These are phyloP conservation scores for Drosophila truncata DNA, from an alignment of 1,140 invertebrate genomes.

Conservation along the genomic window DNA sequence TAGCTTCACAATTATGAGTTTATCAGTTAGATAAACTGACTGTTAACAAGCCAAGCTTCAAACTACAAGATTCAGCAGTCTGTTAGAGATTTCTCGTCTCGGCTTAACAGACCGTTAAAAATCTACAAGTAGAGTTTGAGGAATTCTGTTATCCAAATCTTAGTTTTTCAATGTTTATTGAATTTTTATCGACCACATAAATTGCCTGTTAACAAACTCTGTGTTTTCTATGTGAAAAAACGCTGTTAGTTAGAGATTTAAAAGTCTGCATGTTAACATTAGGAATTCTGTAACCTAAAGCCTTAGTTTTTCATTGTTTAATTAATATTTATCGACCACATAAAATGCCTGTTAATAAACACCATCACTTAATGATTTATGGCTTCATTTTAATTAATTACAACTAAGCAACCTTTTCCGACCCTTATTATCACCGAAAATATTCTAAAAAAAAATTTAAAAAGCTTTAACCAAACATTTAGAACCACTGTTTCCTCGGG, in stretches of 20 bases:
- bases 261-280: too few species aligned
- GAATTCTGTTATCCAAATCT: background rate
- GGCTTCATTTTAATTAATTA: too few species aligned
- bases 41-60: too few species aligned
- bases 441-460: background rate
- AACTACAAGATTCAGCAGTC: background rate
- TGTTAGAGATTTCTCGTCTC: background rate
- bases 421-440: background rate
- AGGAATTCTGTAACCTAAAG: too few species aligned
- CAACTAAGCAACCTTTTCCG: too few species aligned
- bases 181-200: background rate
- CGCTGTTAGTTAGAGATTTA: too few species aligned
- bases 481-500: constrained; percentile 3
- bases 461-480: background rate
- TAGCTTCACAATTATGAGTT: background rate
- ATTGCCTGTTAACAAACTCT: background rate
- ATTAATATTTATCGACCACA: too few species aligned
- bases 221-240: background rate
- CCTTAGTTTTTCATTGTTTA: too few species aligned
- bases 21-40: background rate
- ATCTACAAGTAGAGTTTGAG: background rate
- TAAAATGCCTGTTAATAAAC: too few species aligned
- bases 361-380: too few species aligned
- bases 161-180: background rate
- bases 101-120: background rate